Evolutionary conservation across 2,888 invertebrate species (phyloP).

Genomic region (Ochropleura leucogaster): DNA sequence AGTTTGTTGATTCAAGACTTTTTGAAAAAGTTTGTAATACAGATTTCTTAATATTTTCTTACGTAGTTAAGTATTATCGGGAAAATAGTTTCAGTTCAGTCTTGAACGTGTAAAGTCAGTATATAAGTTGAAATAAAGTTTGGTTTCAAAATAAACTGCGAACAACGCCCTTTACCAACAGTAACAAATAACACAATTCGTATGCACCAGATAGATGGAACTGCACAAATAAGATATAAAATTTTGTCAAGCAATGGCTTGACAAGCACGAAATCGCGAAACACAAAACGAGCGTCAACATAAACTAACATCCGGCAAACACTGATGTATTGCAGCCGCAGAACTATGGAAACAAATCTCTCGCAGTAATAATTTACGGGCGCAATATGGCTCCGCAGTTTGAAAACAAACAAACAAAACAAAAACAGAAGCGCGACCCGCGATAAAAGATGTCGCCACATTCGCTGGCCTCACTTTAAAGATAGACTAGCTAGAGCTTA

Average conservation of each 20-base stretch:
- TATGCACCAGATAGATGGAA: constrained; percentile 61
- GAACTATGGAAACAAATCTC: constrained; percentile 90
- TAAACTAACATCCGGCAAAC: constrained; percentile 88
- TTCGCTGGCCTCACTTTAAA: constrained; percentile 83
- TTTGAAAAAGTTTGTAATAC: constrained; percentile 34
- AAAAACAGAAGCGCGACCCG: constrained; percentile 84
- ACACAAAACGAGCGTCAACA: constrained; percentile 86
- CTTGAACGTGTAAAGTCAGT: background rate
- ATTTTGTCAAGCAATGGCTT: constrained; percentile 67
- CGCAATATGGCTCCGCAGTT: constrained; percentile 86
- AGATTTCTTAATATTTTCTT: constrained; percentile 4
- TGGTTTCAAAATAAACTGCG: constrained; percentile 25
- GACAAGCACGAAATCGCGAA: constrained; percentile 84
- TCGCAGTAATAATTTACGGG: constrained; percentile 87
- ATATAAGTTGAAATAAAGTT: background rate
- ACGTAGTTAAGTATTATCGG: no score
- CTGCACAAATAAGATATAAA: constrained; percentile 73
- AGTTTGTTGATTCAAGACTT: constrained; percentile 61
- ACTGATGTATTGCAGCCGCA: constrained; percentile 88
- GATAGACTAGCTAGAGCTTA: constrained; percentile 81
- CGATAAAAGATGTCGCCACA: constrained; percentile 88
- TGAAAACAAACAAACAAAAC: constrained; percentile 85
- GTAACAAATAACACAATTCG: constrained; percentile 31
- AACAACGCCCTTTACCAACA: constrained; percentile 18
- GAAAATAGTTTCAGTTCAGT: background rate